Conservation (phyloP, 2,797 vertebrate species). For the Mus caroli region DNA sequence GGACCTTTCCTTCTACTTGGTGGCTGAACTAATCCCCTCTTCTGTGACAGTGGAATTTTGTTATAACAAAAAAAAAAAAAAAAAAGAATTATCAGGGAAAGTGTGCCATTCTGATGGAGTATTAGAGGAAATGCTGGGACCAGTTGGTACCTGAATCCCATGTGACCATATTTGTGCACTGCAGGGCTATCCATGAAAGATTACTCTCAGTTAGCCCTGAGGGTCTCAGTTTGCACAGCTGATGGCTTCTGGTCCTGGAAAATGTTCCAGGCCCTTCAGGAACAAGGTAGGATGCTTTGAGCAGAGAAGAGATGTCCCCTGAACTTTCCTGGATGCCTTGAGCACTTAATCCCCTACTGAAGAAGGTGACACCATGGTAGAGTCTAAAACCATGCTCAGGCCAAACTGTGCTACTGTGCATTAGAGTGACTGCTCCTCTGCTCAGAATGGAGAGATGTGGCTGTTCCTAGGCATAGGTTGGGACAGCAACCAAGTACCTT, state of each 20-base stretch:
- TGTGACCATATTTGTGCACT: too few species aligned
- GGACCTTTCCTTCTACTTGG: background rate
- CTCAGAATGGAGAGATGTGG: background rate
- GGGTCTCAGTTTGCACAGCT: too few species aligned
- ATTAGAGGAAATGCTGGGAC: background rate
- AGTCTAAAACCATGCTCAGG: background rate
- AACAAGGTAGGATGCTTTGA: background rate
- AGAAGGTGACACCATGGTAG: background rate
- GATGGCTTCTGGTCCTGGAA: background rate
- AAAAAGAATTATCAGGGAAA: background rate
- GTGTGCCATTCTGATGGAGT: background rate
- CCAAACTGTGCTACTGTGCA: too few species aligned
- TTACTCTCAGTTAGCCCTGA: too few species aligned
- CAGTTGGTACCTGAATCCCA: background rate
- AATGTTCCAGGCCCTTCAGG: background rate
- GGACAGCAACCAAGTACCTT: too few species aligned
- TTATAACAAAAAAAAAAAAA: background rate
- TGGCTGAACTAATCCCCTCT: background rate
- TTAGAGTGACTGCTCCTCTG: background rate
- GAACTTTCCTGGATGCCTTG: background rate
- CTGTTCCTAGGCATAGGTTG: background rate
- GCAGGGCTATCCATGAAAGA: too few species aligned
- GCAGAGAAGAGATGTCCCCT: background rate
- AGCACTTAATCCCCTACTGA: background rate
- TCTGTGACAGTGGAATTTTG: background rate